Evolutionary conservation across 2,888 invertebrate species (phyloP).

Genomic region (Lordiphosa fenestrarum): DNA sequence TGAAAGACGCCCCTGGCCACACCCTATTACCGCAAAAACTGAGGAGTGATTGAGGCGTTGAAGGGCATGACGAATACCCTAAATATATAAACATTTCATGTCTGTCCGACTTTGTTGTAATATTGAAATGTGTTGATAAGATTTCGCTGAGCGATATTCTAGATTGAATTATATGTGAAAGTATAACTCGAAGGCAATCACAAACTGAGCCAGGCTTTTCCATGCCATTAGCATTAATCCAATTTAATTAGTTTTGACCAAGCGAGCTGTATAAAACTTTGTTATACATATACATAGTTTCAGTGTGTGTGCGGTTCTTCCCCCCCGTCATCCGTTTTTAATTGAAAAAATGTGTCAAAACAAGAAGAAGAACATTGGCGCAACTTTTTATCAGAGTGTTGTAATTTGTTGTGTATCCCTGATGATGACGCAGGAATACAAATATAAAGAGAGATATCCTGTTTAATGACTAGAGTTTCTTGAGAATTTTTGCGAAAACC

Average conservation of each 20-base stretch:
- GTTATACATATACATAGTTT: conserved; percentile 18
- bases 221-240: conserved; percentile 50
- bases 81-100: too few species aligned
- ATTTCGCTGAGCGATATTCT: too few species aligned
- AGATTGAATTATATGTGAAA: too few species aligned
- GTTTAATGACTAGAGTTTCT: conserved; percentile 1
- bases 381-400: conserved; percentile 63
- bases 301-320: conserved; percentile 30
- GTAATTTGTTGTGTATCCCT: conserved; percentile 24
- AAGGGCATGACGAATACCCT: too few species aligned
- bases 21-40: too few species aligned
- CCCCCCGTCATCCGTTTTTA: conserved; percentile 63
- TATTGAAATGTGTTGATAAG: too few species aligned
- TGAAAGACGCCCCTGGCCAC: conserved; percentile 16
- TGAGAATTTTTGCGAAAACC: background rate
- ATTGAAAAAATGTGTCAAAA: conserved; percentile 66
- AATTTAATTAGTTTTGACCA: conserved; percentile 61
- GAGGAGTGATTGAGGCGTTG: too few species aligned
- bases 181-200: conserved; percentile 9
- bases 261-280: conserved; percentile 3
- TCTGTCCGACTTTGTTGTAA: too few species aligned
- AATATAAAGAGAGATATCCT: background rate
- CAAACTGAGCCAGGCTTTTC: conserved; percentile 31
- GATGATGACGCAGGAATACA: background rate
- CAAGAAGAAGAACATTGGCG: conserved; percentile 52